Conservation (phyloP, 2,113 vertebrate species). For the Glaucomys volans region DNA sequence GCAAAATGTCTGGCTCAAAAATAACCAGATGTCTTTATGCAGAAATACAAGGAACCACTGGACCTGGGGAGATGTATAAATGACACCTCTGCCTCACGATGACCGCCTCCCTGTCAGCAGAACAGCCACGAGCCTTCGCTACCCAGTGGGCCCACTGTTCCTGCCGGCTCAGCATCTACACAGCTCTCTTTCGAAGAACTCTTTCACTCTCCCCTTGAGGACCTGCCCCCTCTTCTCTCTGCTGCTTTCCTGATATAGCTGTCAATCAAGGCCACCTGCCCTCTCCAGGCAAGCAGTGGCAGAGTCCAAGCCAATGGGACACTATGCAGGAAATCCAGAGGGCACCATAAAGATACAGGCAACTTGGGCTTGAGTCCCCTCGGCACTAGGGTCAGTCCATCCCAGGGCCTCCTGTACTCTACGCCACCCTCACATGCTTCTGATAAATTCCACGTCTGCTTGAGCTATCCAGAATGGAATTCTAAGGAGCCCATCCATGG, state of each 20-base stretch:
- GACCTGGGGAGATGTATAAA: rapidly evolving
- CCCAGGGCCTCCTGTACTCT: background rate
- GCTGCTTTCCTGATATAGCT: background rate
- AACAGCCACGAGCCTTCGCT: rapidly evolving
- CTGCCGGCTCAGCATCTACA: rapidly evolving
- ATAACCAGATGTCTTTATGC: rapidly evolving
- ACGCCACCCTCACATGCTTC: background rate
- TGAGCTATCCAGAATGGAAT: background rate
- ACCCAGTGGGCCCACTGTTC: rapidly evolving
- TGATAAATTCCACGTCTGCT: background rate
- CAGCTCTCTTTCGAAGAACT: background rate
- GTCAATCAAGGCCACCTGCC: background rate
- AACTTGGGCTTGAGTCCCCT: background rate
- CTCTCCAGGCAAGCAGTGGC: background rate
- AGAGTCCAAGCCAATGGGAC: background rate
- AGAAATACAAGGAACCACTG: rapidly evolving
- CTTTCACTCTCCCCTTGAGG: background rate
- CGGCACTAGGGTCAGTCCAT: background rate
- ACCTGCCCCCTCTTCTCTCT: background rate
- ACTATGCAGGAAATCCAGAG: background rate
- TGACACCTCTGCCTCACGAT: rapidly evolving
- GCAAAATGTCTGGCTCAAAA: background rate
- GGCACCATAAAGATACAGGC: background rate
- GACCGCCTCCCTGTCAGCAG: rapidly evolving
- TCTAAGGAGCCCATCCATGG: background rate